Conservation (phyloP, 1,140 invertebrate genomes). For the Cherax destructor region DNA sequence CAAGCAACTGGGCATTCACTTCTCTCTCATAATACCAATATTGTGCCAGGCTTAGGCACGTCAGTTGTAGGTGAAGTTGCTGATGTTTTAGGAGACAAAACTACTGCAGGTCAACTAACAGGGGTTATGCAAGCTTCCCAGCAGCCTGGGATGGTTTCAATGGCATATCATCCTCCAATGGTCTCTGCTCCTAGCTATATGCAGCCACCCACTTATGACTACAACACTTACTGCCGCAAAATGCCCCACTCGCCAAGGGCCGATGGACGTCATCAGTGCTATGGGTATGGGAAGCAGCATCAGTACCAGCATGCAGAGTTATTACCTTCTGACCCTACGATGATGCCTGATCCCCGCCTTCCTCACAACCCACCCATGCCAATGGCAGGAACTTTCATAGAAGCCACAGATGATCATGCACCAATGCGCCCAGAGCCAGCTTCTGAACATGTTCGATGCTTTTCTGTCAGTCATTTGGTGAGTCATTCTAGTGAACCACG, state of each 20-base stretch:
- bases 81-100: slow-evolving; percentile 46
- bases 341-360: slow-evolving; percentile 53
- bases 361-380: slow-evolving; percentile 52
- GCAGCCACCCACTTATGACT: slow-evolving; percentile 67
- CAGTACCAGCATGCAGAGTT: slow-evolving; percentile 63
- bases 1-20: slow-evolving; percentile 47
- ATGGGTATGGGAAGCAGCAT: slow-evolving; percentile 65
- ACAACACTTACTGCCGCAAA: slow-evolving; percentile 57
- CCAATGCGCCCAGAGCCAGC: slow-evolving; percentile 59
- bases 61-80: slow-evolving; percentile 41
- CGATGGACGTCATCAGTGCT: slow-evolving; percentile 61
- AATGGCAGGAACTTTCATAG: slow-evolving; percentile 59
- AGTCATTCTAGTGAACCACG: slow-evolving; percentile 61
- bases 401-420: slow-evolving; percentile 52
- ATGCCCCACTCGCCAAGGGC: slow-evolving; percentile 58
- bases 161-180: slow-evolving; percentile 62
- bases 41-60: slow-evolving; percentile 25
- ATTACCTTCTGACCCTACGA: slow-evolving; percentile 46
- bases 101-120: slow-evolving; percentile 25
- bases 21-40: slow-evolving; percentile 42
- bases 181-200: slow-evolving; percentile 61
- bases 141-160: slow-evolving; percentile 44
- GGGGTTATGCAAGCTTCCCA: slow-evolving; percentile 56
- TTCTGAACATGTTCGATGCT: slow-evolving; percentile 68
- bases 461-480: slow-evolving; percentile 70